These are phyloP conservation scores for Cepaea nemoralis DNA, from an alignment of 1,140 invertebrate species.

Conservation along the genomic window DNA sequence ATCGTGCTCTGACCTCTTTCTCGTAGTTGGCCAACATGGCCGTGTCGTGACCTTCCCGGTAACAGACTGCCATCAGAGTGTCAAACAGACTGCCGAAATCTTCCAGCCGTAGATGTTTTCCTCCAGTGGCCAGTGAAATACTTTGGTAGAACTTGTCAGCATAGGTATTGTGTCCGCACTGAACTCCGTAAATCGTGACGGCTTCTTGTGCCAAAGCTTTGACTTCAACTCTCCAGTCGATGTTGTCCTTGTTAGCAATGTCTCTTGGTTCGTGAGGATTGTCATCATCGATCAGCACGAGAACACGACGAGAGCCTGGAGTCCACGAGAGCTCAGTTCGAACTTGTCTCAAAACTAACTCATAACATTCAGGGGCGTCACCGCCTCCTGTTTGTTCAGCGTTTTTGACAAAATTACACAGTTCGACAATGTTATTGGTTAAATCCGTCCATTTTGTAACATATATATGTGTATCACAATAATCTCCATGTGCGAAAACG, in stretches of 20 bases:
- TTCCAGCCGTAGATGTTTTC: slow-evolving; percentile 43
- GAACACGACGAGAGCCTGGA: slow-evolving; percentile 53
- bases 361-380: slow-evolving; percentile 63
- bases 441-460: slow-evolving; percentile 64
- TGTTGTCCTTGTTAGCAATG: slow-evolving; percentile 51
- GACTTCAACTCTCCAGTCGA: slow-evolving; percentile 64
- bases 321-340: slow-evolving; percentile 58
- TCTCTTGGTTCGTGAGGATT: slow-evolving; percentile 61
- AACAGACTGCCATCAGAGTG: slow-evolving; percentile 57
- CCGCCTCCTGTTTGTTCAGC: slow-evolving; percentile 59
- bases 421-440: slow-evolving; percentile 53
- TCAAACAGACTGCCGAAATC: slow-evolving; percentile 50
- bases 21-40: slow-evolving; percentile 34
- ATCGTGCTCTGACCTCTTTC: slow-evolving; percentile 36
- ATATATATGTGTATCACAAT: slow-evolving; percentile 58
- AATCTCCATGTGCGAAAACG: slow-evolving; percentile 61
- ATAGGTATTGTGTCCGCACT: slow-evolving; percentile 15
- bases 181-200: slow-evolving; percentile 54
- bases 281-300: slow-evolving; percentile 68
- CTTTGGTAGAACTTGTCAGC: slow-evolving; percentile 40
- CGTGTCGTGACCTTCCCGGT: slow-evolving; percentile 38
- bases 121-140: slow-evolving; percentile 44
- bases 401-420: slow-evolving; percentile 60
- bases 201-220: slow-evolving; percentile 42
- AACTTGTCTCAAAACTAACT: slow-evolving; percentile 56